A percentile compares a stretch with the other conserved stretches of the same genome.
Evolutionary conservation across 2,113 vertebrate genomes (phyloP).

Genomic region (Octodon degus): DNA sequence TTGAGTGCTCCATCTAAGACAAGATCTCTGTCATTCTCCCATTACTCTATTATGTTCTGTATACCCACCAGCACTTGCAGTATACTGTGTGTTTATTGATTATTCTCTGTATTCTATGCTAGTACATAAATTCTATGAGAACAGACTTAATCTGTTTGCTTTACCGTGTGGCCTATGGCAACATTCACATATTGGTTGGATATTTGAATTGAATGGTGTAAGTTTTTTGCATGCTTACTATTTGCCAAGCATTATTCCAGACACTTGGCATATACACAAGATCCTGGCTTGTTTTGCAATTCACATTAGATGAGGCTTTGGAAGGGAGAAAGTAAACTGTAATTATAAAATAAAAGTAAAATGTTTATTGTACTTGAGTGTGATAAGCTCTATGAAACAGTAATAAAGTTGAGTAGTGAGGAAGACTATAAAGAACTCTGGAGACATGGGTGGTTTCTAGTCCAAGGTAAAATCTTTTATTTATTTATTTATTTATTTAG

Average conservation of each 20-base stretch:
- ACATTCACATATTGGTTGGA: not conserved
- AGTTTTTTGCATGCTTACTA: not conserved
- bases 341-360: not conserved
- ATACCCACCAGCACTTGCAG: not conserved
- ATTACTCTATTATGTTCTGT: not conserved
- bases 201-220: not conserved
- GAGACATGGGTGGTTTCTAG: not conserved
- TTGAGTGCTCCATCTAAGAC: not conserved
- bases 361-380: not conserved
- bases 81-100: not conserved
- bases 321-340: not conserved
- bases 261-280: not conserved
- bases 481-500: too few relatives aligned
- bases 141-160: not conserved
- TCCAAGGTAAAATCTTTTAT: too few relatives aligned
- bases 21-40: not conserved
- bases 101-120: not conserved
- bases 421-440: not conserved
- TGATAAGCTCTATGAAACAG: not conserved
- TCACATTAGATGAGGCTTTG: not conserved
- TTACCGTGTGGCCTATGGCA: not conserved
- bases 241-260: constrained; percentile 10
- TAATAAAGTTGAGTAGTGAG: not conserved
- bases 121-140: not conserved
- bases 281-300: not conserved